Evolutionary conservation across 2,113 vertebrate genomes (phyloP).

Genomic region (Nothoprocta perdicaria): DNA sequence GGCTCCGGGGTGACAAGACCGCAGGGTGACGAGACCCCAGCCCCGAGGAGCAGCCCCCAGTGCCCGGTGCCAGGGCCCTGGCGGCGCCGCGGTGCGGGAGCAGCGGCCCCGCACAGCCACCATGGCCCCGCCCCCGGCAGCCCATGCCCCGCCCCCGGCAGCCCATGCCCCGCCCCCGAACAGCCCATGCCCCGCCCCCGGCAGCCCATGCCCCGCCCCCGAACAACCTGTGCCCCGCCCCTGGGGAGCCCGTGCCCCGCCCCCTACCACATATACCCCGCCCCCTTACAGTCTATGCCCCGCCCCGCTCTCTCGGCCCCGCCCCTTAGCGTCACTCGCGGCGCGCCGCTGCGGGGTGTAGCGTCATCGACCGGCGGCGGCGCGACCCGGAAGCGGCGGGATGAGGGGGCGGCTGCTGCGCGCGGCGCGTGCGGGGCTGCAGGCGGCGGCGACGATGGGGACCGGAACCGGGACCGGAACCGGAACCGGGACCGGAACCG

Average conservation of each 20-base stretch:
- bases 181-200: accelerated
- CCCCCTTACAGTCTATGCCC: accelerated
- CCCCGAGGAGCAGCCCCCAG: too few species aligned
- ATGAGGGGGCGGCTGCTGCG: background rate
- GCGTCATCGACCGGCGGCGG: background rate
- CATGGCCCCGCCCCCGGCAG: too few species aligned
- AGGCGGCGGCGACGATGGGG: too few species aligned
- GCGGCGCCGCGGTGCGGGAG: too few species aligned
- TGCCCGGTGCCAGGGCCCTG: too few species aligned
- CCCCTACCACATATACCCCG: accelerated
- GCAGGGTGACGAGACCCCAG: too few species aligned
- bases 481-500: too few species aligned
- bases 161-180: accelerated
- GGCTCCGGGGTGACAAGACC: too few species aligned
- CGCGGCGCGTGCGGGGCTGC: background rate
- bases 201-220: accelerated
- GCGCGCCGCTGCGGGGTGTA: accelerated
- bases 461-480: too few species aligned
- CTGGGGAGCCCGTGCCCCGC: too few species aligned
- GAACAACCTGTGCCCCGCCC: accelerated
- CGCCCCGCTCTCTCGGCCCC: accelerated
- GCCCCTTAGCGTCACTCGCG: accelerated
- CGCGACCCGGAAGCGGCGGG: background rate
- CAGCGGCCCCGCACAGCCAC: too few species aligned
- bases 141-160: too few species aligned